Evolutionary conservation across 2,797 vertebrate genomes (phyloP), one percentile per base, ranked within the genome.

Genomic region (Pantherophis vulpinus): DNA sequence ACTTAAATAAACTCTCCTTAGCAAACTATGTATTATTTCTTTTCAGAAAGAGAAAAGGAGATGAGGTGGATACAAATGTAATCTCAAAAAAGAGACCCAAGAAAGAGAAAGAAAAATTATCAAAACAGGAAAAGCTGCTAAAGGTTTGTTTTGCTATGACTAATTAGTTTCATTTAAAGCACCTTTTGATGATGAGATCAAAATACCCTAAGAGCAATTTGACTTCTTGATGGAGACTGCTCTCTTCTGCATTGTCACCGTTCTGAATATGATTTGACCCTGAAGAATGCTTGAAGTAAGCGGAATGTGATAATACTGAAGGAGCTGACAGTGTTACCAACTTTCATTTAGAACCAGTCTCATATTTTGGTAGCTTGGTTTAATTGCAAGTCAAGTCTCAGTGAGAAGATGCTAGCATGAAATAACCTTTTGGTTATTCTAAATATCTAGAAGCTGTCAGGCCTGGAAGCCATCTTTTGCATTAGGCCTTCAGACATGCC

Each of bases 31-130:
- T 83, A 25, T 83, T 93, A 6, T 63, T 91, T 87, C 93, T 51
- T 96, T 10, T 60, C 96, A 99, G 99, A 94, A 99, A 99, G 95
- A 98, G 99, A 90, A 99, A 99, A 97, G 96, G 96, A 0, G 99
- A 99, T 23, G 98, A 98, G 42, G 95, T 98, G 4, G 98, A 98
- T 93, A 98, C 98, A 79, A 98, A 98, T 16, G 97, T 97, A 16
- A 96, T 92, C 0, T 96, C 96, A 4, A 98, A 98, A 97, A 99
- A 99, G 98, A 99, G 99, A 95, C 97, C 97, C 94, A 99, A 99
- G 94, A 99, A 99, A 94, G 98, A 99, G 89, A 98, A 99, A 74
- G 98, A 99, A 4, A 98, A 98, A 42, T 97, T 98, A 29, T 98
- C 98, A 74, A 98, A 98, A 95, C 97, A 98, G 56, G 98, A 99